Conservation (phyloP, 2,113 vertebrate genomes). For the Perccottus glenii region DNA sequence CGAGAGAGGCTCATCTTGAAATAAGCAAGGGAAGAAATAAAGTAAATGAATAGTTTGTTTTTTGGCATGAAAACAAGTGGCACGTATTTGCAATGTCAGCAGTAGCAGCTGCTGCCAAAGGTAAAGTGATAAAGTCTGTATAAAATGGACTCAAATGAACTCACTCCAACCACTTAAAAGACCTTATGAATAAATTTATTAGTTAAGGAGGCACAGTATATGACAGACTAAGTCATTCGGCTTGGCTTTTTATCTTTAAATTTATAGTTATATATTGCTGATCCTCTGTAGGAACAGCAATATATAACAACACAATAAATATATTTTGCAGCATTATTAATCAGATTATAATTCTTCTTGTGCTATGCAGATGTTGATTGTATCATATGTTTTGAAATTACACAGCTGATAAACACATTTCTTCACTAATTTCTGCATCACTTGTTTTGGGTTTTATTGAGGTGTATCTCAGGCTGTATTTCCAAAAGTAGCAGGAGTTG, state of each 20-base stretch:
- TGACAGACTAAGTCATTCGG: not conserved
- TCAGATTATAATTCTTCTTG: slow-evolving; percentile 3
- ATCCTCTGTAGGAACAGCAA: slow-evolving; percentile 13
- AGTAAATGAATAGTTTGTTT: slow-evolving; percentile 68
- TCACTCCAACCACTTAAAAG: slow-evolving; percentile 14
- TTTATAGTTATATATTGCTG: not conserved
- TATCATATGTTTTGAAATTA: not conserved
- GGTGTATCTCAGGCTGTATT: slow-evolving; percentile 16
- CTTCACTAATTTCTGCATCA: slow-evolving; percentile 7
- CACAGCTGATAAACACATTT: slow-evolving; percentile 20
- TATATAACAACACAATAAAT: slow-evolving; percentile 22
- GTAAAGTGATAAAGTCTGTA: slow-evolving; percentile 32
- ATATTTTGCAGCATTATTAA: slow-evolving; percentile 18
- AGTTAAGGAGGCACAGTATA: slow-evolving; percentile 14
- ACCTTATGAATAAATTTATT: slow-evolving; percentile 18
- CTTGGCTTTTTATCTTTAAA: not conserved
- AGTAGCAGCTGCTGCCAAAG: slow-evolving; percentile 58
- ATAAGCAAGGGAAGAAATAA: slow-evolving; percentile 45
- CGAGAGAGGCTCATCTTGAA: slow-evolving; percentile 56
- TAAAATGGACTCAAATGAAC: slow-evolving; percentile 42
- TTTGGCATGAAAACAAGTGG: slow-evolving; percentile 47
- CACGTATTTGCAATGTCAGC: slow-evolving; percentile 61
- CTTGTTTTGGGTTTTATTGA: slow-evolving; percentile 1
- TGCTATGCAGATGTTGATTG: too few species aligned
- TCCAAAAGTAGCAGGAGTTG: slow-evolving; percentile 3